phyloP scores from a whole-genome alignment of 2,888 invertebrate genomes.

The Villa cingulata region DNA sequence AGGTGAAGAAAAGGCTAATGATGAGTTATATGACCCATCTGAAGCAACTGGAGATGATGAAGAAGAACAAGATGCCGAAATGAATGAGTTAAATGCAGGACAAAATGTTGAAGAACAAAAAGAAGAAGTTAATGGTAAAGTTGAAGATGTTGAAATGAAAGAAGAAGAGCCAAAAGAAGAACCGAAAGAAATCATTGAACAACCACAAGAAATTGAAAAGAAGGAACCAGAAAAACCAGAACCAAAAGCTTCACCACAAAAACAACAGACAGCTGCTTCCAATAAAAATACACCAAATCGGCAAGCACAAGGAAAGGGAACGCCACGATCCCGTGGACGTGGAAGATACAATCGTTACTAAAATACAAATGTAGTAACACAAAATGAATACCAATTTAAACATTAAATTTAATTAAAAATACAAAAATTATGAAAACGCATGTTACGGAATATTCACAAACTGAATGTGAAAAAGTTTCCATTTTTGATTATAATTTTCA shows the following conservation, averaged over 20 bases:
- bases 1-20: constrained; percentile 21
- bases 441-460: no score
- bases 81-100: constrained; percentile 32
- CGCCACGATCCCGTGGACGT: constrained; percentile 32
- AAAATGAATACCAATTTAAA: no score
- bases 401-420: no score
- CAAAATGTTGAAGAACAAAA: constrained; percentile 13
- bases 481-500: no score
- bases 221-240: constrained; percentile 10
- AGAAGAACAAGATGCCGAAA: constrained; percentile 41
- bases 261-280: constrained; percentile 20
- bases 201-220: constrained; percentile 6
- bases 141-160: constrained; percentile 19
- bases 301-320: constrained; percentile 24
- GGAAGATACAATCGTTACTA: constrained; percentile 35
- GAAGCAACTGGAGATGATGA: constrained; percentile 41
- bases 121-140: constrained; percentile 18
- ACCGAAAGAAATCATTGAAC: constrained; percentile 18
- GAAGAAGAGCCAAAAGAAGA: constrained; percentile 22
- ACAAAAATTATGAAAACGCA: no score
- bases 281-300: constrained; percentile 16
- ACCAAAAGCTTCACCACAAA: constrained; percentile 27
- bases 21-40: constrained; percentile 34
- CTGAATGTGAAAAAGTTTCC: no score
- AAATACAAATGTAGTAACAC: no score